Evolutionary conservation across 2,888 invertebrate species (phyloP).

Genomic region (Timema cristinae): DNA sequence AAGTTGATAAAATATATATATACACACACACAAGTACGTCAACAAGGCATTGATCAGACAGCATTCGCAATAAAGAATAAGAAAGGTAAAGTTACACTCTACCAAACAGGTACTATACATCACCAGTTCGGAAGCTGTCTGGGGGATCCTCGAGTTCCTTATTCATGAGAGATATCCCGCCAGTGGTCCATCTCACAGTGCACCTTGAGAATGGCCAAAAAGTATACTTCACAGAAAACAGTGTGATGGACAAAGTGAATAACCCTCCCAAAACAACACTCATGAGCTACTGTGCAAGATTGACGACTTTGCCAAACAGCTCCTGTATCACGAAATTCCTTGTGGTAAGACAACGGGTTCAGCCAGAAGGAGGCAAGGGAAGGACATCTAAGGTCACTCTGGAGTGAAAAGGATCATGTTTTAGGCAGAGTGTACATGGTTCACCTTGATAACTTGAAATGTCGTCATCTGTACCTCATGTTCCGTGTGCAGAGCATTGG

Average conservation of each 20-base stretch:
- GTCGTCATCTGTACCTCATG: neutral
- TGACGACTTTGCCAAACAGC: constrained; percentile 34
- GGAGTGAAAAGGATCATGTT: neutral
- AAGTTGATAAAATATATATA: neutral
- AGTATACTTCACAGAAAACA: constrained; percentile 40
- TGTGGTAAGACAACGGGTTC: constrained; percentile 27
- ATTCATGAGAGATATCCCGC: constrained; percentile 38
- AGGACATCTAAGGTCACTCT: neutral
- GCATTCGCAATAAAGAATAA: constrained; percentile 31
- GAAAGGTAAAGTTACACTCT: constrained; percentile 39
- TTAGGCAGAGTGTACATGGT: neutral
- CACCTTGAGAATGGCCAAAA: constrained; percentile 38
- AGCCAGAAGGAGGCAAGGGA: neutral
- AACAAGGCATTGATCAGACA: constrained; percentile 28
- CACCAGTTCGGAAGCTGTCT: constrained; percentile 36
- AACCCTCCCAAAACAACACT: constrained; percentile 31
- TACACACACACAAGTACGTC: neutral
- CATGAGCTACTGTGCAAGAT: constrained; percentile 33
- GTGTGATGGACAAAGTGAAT: constrained; percentile 34
- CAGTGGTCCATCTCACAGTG: constrained; percentile 37
- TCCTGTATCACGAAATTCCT: constrained; percentile 20
- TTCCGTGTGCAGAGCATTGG: neutral
- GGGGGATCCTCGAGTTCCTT: constrained; percentile 38
- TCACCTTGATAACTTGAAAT: neutral
- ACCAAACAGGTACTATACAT: constrained; percentile 35